Conservation (phyloP, 1,140 invertebrate species). For the Musca vetustissima region DNA sequence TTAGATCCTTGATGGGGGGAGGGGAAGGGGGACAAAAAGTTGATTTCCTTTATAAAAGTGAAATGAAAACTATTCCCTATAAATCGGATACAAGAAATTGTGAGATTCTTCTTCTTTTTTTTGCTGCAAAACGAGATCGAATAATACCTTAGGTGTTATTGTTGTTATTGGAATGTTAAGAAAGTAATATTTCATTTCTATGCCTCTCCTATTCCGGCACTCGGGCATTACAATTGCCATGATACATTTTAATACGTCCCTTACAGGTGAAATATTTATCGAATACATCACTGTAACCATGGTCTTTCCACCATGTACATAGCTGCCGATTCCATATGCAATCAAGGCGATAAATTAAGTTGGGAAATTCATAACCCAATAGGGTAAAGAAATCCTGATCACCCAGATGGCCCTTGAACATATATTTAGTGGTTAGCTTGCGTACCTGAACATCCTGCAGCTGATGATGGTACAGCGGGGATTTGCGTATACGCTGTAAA, state of each 20-base stretch:
- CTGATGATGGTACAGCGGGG: conserved; percentile 62
- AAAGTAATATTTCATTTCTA: no score
- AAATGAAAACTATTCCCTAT: no score
- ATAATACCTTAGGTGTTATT: background rate
- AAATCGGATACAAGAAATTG: no score
- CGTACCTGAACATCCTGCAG: conserved; percentile 62
- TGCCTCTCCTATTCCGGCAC: conserved; percentile 61
- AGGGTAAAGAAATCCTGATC: conserved; percentile 89
- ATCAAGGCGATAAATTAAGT: conserved; percentile 74
- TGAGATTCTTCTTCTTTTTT: no score
- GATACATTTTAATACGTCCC: conserved; percentile 72
- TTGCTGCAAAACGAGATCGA: no score
- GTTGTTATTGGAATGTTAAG: background rate
- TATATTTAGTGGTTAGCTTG: conserved; percentile 69
- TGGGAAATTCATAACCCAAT: conserved; percentile 68
- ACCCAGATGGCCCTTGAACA: conserved; percentile 77
- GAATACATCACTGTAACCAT: conserved; percentile 78
- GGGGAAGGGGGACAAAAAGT: no score
- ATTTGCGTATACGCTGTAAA: conserved; percentile 69
- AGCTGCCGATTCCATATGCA: conserved; percentile 85
- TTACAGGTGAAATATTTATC: conserved; percentile 74
- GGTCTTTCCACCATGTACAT: conserved; percentile 81
- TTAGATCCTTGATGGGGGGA: no score
- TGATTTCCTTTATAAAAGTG: no score
- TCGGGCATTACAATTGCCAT: conserved; percentile 83